A percentile compares a stretch with the other conserved stretches of the same genome.
These are phyloP conservation scores for Triops longicaudatus DNA, from an alignment of 1,140 invertebrate genomes.

Conservation along the genomic window DNA sequence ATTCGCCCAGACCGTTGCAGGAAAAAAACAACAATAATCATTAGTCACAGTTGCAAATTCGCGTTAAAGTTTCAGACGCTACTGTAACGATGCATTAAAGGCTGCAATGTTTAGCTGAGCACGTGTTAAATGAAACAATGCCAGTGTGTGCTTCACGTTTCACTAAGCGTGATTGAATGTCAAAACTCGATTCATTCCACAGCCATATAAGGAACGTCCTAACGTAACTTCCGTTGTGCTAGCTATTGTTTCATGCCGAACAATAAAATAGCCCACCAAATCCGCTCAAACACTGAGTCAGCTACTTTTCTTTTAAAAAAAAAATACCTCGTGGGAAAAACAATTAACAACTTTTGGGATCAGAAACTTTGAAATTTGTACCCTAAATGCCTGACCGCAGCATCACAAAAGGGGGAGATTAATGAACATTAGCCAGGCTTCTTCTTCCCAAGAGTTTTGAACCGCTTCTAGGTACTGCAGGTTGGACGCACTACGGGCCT, in stretches of 20 bases:
- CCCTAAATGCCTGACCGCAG: background rate
- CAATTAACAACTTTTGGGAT: background rate
- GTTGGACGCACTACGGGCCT: background rate
- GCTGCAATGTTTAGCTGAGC: background rate
- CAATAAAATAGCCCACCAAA: background rate
- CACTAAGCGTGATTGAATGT: background rate
- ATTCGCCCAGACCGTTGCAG: background rate
- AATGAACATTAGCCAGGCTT: background rate
- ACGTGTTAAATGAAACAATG: background rate
- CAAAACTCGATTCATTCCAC: background rate
- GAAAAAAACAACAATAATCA: background rate
- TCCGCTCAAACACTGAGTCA: background rate
- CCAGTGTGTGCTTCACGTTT: background rate
- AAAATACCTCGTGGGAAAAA: background rate
- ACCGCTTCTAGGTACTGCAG: background rate
- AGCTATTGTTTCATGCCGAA: background rate
- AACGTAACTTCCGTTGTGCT: background rate
- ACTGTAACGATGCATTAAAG: background rate
- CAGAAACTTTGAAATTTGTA: background rate
- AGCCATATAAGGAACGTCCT: background rate
- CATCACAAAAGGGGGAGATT: background rate
- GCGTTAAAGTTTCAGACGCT: background rate
- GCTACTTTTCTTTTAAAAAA: background rate
- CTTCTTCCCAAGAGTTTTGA: background rate
- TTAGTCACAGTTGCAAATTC: too few species aligned